Evolutionary conservation across 2,797 vertebrate species (phyloP).

Genomic region (Galaxias olidus): DNA sequence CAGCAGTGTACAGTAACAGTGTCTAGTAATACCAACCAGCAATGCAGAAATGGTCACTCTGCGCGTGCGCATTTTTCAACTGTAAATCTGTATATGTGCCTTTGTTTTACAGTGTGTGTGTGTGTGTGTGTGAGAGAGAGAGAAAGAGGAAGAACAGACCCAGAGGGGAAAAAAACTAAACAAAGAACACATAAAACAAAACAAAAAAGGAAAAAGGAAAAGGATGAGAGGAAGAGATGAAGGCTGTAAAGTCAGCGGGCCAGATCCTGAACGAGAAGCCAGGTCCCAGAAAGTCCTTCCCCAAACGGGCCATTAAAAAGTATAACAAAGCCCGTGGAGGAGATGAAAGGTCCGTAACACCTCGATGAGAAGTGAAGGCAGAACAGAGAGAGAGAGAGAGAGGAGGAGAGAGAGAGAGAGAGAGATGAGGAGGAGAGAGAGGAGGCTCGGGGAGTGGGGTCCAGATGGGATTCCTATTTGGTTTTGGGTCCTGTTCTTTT

Average conservation of each 20-base stretch:
- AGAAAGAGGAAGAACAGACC: background rate
- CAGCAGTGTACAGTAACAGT: too few species aligned
- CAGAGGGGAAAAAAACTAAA: background rate
- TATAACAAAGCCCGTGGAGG: too few species aligned
- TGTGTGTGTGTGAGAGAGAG: too few species aligned
- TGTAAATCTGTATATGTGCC: too few species aligned
- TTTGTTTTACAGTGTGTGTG: too few species aligned
- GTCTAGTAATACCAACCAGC: too few species aligned
- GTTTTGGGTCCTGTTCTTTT: conserved; percentile 58
- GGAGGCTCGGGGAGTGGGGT: too few species aligned
- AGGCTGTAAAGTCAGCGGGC: background rate
- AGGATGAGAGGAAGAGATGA: conserved; percentile 52
- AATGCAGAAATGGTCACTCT: too few species aligned
- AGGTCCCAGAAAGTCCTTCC: conserved; percentile 51
- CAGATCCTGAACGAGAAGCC: conserved; percentile 25
- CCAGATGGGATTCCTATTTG: conserved; percentile 70
- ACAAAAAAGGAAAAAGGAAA: background rate
- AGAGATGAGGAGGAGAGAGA: conserved; percentile 34
- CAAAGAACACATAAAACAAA: background rate
- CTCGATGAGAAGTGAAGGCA: conserved; percentile 4
- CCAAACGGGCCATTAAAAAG: conserved; percentile 64
- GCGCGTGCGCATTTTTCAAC: too few species aligned
- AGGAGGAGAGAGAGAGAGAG: background rate
- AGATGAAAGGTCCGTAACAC: conserved; percentile 28
- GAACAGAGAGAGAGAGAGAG: background rate